phyloP scores from a whole-genome alignment of 2,113 vertebrate species.

The Salvelinus namaycush region DNA sequence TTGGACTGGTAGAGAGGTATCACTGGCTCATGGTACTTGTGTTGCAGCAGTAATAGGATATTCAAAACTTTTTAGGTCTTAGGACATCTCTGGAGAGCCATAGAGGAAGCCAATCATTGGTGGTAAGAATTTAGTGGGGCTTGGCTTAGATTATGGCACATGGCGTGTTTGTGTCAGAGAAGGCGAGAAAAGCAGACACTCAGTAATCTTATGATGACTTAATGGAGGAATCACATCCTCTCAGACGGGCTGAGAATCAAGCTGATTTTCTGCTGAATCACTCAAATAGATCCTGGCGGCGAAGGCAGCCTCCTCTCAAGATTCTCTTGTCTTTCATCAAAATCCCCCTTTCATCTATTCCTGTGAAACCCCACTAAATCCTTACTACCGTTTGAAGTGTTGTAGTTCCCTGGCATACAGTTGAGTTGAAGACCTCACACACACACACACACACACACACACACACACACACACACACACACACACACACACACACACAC shows the following conservation, averaged over 20 bases:
- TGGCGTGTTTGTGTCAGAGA: constrained; percentile 8
- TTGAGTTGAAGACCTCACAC: background rate
- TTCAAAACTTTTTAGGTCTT: background rate
- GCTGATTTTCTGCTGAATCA: constrained; percentile 43
- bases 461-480: no score
- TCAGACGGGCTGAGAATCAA: background rate
- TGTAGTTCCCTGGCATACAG: constrained; percentile 17
- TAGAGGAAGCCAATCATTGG: no score
- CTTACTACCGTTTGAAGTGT: constrained; percentile 34
- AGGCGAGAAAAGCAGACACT: background rate
- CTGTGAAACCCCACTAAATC: constrained; percentile 15
- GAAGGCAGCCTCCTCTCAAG: constrained; percentile 20
- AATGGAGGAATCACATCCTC: background rate
- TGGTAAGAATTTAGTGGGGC: background rate
- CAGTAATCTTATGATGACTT: background rate
- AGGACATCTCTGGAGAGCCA: background rate
- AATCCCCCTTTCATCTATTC: constrained; percentile 36
- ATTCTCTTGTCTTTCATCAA: constrained; percentile 18
- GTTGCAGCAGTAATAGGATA: no score
- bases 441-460: background rate
- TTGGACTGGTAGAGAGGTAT: no score
- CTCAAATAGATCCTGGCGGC: constrained; percentile 19
- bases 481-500: background rate
- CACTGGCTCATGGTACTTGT: no score
- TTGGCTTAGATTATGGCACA: no score